Conservation (phyloP, 2,888 invertebrate species). For the Himalopsyche kuldschensis region DNA sequence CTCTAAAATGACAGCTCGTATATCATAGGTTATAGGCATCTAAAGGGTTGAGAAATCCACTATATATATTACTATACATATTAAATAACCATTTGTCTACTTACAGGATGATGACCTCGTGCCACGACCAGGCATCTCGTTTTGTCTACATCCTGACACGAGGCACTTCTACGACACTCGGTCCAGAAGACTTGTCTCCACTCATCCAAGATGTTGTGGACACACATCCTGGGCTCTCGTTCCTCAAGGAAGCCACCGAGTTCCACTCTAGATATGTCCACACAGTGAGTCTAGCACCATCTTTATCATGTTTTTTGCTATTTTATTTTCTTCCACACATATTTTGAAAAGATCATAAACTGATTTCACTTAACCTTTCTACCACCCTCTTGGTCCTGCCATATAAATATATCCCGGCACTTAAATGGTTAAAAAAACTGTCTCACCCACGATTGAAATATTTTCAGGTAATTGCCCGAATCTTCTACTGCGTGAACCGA, state of each 20-base stretch:
- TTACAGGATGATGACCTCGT: slow-evolving; percentile 74
- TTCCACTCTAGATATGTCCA: slow-evolving; percentile 99
- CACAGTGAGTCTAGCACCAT: slow-evolving; percentile 66
- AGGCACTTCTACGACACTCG: slow-evolving; percentile 67
- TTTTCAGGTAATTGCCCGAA: slow-evolving; percentile 89
- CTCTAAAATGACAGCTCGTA: no score
- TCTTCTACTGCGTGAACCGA: slow-evolving; percentile 95
- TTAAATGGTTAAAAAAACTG: neutral
- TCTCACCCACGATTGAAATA: neutral
- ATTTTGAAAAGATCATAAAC: no score
- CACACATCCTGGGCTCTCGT: slow-evolving; percentile 95
- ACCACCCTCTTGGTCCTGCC: no score
- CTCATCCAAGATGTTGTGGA: slow-evolving; percentile 97
- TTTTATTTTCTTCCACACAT: no score
- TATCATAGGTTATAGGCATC: no score
- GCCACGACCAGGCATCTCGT: slow-evolving; percentile 86
- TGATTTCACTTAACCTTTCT: no score
- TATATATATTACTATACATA: neutral
- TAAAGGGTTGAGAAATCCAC: no score
- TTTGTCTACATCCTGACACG: slow-evolving; percentile 85
- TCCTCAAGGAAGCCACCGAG: slow-evolving; percentile 96
- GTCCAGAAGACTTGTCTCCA: slow-evolving; percentile 91
- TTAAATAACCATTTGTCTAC: neutral
- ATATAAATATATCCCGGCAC: no score
- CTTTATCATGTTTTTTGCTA: neutral